These are phyloP conservation scores for Phymastichus coffea DNA, from an alignment of 1,140 invertebrate genomes.

Conservation along the genomic window DNA sequence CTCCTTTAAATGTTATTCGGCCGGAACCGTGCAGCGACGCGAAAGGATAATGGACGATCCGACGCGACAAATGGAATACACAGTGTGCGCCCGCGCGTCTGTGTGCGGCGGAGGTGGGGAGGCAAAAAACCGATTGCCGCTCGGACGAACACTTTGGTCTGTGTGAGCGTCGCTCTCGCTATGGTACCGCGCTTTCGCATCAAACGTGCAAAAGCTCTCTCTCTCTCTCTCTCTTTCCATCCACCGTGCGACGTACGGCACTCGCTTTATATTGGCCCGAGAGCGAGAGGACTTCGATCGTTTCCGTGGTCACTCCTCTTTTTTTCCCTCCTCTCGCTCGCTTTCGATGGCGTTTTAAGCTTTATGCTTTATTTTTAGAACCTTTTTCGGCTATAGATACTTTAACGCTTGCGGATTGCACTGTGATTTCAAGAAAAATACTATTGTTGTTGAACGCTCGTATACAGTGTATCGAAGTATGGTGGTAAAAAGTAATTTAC, in stretches of 20 bases:
- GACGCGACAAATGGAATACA: slow-evolving; percentile 36
- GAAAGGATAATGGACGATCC: slow-evolving; percentile 39
- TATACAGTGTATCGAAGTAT: no score
- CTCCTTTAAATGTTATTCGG: slow-evolving; percentile 33
- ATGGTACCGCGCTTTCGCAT: slow-evolving; percentile 2
- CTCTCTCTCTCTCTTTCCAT: background rate
- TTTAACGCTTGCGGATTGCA: no score
- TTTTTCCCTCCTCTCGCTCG: background rate
- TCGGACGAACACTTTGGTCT: slow-evolving; percentile 23
- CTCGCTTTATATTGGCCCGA: background rate
- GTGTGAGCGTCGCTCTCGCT: background rate
- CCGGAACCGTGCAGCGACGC: slow-evolving; percentile 34
- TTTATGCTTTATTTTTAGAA: no score
- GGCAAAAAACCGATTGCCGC: slow-evolving; percentile 20
- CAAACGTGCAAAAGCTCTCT: slow-evolving; percentile 22
- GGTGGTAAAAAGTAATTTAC: no score
- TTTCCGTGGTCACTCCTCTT: slow-evolving; percentile 8
- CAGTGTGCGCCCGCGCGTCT: slow-evolving; percentile 13
- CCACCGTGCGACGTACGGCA: no score
- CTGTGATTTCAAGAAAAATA: no score
- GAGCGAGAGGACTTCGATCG: slow-evolving; percentile 5
- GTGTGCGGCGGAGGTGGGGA: no score
- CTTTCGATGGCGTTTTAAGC: no score
- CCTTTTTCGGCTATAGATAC: no score
- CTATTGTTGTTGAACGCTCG: no score